Percentiles rank a stretch among this genome's conserved stretches.
These are phyloP conservation scores for Drosophila emarginata DNA, from an alignment of 2,888 invertebrate genomes.

Conservation along the genomic window DNA sequence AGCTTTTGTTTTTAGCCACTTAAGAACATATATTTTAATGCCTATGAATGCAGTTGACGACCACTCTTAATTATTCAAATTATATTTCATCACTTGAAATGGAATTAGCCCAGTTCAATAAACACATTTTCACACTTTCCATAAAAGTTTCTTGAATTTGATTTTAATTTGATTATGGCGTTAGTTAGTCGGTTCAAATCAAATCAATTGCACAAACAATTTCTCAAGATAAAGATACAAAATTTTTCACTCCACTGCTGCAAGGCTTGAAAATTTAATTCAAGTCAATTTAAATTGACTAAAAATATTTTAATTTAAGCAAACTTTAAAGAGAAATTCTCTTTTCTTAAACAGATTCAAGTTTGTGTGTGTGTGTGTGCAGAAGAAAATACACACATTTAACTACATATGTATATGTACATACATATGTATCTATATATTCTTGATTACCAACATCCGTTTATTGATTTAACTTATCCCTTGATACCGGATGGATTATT, in stretches of 20 bases:
- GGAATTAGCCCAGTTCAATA: not conserved
- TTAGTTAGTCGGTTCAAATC: not conserved
- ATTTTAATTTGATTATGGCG: not conserved
- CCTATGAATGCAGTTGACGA: not conserved
- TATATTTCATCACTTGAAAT: not conserved
- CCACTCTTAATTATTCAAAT: not conserved
- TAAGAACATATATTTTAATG: not conserved
- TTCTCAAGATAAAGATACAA: not conserved
- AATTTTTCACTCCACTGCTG: not conserved
- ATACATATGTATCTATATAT: too few relatives aligned
- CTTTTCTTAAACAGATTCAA: not conserved
- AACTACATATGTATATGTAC: too few relatives aligned
- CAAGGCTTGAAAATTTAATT: not conserved
- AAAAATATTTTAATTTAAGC: not conserved
- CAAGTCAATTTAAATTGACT: not conserved
- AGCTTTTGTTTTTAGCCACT: not conserved
- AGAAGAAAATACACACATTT: too few relatives aligned
- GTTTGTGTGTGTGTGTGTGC: too few relatives aligned
- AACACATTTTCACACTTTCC: constrained; percentile 4
- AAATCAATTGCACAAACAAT: not conserved
- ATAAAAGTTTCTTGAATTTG: not conserved
- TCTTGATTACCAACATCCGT: too few relatives aligned
- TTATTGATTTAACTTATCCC: too few relatives aligned
- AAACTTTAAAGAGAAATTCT: not conserved
- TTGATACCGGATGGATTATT: too few relatives aligned